Conservation (phyloP, 1,140 invertebrate species). For the Hermatobates lingyangjiaoensis region DNA sequence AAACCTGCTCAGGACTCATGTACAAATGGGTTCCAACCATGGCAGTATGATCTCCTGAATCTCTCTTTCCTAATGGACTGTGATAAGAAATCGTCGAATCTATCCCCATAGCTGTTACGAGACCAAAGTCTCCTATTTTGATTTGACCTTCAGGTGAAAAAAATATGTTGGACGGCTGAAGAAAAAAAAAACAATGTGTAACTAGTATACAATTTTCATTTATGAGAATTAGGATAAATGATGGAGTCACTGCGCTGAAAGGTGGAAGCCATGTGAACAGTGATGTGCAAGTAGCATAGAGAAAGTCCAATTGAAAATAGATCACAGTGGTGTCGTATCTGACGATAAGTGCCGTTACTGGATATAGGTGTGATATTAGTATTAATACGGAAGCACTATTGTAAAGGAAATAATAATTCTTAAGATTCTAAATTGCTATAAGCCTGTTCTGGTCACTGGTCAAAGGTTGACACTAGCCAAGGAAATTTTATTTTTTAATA, state of each 20-base stretch:
- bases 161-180: constrained; percentile 86
- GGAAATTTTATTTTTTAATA: too few species aligned
- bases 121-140: constrained; percentile 92
- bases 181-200: constrained; percentile 15
- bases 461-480: too few species aligned
- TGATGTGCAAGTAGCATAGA: too few species aligned
- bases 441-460: too few species aligned
- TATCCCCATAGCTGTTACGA: constrained; percentile 63
- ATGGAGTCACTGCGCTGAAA: too few species aligned
- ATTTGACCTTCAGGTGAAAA: constrained; percentile 75
- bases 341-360: too few species aligned
- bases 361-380: too few species aligned
- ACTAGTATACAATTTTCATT: constrained; percentile 37
- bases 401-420: neutral
- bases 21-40: constrained; percentile 79
- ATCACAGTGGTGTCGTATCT: too few species aligned
- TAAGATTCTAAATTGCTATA: constrained; percentile 1
- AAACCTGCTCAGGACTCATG: constrained; percentile 89
- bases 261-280: too few species aligned
- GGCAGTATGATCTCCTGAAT: constrained; percentile 35
- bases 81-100: constrained; percentile 22
- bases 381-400: too few species aligned
- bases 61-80: constrained; percentile 12
- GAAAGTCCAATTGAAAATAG: too few species aligned
- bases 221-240: neutral